Base-by-base conservation (phyloP, 2,888 invertebrate genomes). In the Rhagonycha lutea region DNA sequence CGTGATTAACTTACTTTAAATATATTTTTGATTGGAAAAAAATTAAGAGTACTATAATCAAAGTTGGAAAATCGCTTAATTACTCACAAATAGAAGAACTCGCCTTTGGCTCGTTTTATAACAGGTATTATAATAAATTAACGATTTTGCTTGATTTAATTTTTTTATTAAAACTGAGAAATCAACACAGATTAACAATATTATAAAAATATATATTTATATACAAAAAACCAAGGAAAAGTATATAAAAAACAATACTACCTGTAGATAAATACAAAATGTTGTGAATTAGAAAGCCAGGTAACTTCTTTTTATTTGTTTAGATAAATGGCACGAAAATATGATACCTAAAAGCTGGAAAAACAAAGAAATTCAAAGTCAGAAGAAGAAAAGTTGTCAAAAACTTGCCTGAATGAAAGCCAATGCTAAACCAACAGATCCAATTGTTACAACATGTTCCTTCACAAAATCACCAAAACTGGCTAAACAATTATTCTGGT, bases 251-350 rank as follows among this genome's bases (percentile, higher is more conserved):
- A 47, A 47, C 2, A n/a, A 47, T 7, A n/a, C n/a, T 18, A 18
- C 18, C 18, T 18, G 18, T 2, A 18, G 18, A 2, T 18, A 47
- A 8, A 5, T 32, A 32, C n/a, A 32, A 63, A 14, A 69, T 26
- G 24, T 67, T 12, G 14, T 73, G 12, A 12, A 2, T 78, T 79
- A 81, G 47, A 81, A 78, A 23, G 79, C 79, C 47, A 79, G 78
- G 68, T 81, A 80, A 72, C 74, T 78, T 24, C 68, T 74, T 60
- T 95, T 94, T 86, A 98, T 95, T 84, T 96, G 95, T 84, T 95
- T 93, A 80, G 96, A 96, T 87, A 98, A 90, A 87, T 95, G 96
- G 90, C 97, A 98, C 23, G 98, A 95, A 86, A 96, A 96, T 78
- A 95, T 89, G 78, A 98, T 94, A 68, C 97, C 97, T 83, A 97